phyloP scores from a whole-genome alignment of 2,797 vertebrate species.

The Microctenopoma stevenorrisi region DNA sequence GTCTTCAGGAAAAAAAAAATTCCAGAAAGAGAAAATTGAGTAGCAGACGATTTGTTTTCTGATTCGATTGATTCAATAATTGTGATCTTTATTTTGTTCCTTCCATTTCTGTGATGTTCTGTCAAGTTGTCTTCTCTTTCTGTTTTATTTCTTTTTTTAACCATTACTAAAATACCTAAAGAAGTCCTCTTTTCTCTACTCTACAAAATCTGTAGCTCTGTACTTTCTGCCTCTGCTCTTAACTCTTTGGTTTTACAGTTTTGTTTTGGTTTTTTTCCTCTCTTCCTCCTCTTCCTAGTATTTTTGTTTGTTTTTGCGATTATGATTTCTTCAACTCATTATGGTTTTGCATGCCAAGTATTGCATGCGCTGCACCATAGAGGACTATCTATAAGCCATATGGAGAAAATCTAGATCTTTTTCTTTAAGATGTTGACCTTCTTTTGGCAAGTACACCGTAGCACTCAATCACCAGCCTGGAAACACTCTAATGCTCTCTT shows the following conservation, averaged over 20 bases:
- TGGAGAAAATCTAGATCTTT: conserved; percentile 85
- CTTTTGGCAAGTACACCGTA: conserved; percentile 85
- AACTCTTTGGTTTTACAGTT: conserved; percentile 83
- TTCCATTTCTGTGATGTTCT: conserved; percentile 97
- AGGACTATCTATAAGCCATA: conserved; percentile 92
- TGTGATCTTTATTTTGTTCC: conserved; percentile 95
- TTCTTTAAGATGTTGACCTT: conserved; percentile 87
- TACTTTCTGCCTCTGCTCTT: conserved; percentile 80
- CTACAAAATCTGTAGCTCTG: conserved; percentile 82
- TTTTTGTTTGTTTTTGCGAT: conserved; percentile 84
- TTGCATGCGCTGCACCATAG: conserved; percentile 99
- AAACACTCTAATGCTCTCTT: conserved; percentile 83
- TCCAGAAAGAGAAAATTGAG: conserved; percentile 91
- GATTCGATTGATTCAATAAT: conserved; percentile 97
- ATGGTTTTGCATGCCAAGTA: conserved; percentile 96
- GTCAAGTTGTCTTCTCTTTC: conserved; percentile 90
- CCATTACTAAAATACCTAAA: conserved; percentile 80
- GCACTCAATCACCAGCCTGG: conserved; percentile 64
- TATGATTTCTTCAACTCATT: conserved; percentile 86
- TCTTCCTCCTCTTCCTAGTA: conserved; percentile 81
- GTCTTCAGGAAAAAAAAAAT: conserved; percentile 94
- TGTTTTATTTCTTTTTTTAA: conserved; percentile 84
- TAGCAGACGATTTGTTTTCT: conserved; percentile 92
- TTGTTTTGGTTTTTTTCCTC: conserved; percentile 76
- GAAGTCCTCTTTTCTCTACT: conserved; percentile 85